Evolutionary conservation across 2,797 vertebrate genomes (phyloP).

Genomic region (Sebastes hubbsi): DNA sequence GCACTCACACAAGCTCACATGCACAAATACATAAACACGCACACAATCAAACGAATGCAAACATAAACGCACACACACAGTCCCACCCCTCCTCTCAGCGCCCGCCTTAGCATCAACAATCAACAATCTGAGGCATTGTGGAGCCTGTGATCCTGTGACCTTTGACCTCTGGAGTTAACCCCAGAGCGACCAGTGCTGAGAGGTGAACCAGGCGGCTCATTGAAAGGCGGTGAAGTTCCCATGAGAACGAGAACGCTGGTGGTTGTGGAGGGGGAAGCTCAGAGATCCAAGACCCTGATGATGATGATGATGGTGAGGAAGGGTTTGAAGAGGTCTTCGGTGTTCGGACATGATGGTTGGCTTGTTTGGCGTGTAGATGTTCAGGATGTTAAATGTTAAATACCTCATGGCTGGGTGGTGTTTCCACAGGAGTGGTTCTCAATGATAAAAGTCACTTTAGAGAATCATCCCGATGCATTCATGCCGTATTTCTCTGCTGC

Average conservation of each 20-base stretch:
- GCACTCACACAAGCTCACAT: neutral
- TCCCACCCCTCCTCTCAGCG: constrained; percentile 48
- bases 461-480: neutral
- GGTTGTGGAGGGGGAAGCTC: constrained; percentile 21
- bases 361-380: neutral
- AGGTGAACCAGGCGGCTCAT: constrained; percentile 77
- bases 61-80: neutral
- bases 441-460: neutral
- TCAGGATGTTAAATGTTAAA: neutral
- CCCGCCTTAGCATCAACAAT: constrained; percentile 74
- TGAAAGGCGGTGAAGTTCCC: constrained; percentile 74
- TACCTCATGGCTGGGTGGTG: neutral
- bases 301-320: constrained; percentile 47
- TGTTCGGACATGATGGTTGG: constrained; percentile 15
- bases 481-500: neutral
- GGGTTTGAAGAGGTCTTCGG: constrained; percentile 29
- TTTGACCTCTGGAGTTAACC: constrained; percentile 81
- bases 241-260: constrained; percentile 64
- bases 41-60: constrained; percentile 58
- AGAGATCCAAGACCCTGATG: constrained; percentile 53
- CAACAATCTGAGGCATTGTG: constrained; percentile 82
- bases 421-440: neutral
- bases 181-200: constrained; percentile 70
- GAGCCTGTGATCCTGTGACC: constrained; percentile 84
- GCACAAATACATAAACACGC: constrained; percentile 50